Conservation (phyloP, 30 jellyfish, hydroid and myxozoan species). For the Hydra vulgaris region DNA sequence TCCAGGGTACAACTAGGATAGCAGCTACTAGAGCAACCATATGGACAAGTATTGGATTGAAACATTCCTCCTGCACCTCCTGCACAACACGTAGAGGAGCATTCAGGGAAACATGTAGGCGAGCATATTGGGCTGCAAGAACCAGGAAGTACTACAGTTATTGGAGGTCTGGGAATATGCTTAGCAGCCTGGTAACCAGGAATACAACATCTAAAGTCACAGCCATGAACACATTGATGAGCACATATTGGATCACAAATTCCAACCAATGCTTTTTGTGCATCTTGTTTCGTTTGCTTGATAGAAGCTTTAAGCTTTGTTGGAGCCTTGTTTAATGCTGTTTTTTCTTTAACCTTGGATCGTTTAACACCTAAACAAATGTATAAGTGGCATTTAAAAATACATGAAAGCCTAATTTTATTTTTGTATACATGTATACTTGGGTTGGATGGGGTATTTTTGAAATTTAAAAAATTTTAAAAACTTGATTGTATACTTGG, state of each 20-base stretch:
- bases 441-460: too few species aligned
- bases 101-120: conserved; percentile 71
- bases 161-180: conserved; percentile 40
- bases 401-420: too few species aligned
- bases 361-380: background rate
- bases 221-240: conserved; percentile 77
- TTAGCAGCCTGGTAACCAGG: conserved; percentile 67
- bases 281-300: conserved; percentile 15
- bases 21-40: conserved; percentile 20
- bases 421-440: too few species aligned
- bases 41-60: conserved; percentile 25
- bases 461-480: too few species aligned
- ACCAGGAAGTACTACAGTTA: conserved; percentile 26
- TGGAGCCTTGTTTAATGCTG: background rate
- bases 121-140: conserved; percentile 79
- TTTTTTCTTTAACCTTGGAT: background rate
- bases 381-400: too few species aligned
- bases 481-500: too few species aligned
- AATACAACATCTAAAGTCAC: conserved; percentile 85
- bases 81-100: conserved; percentile 66
- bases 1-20: conserved; percentile 13
- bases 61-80: conserved; percentile 33
- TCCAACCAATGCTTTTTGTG: conserved; percentile 39
- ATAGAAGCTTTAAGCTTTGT: conserved; percentile 5
- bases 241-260: conserved; percentile 85